These are phyloP conservation scores for Apamea epomidion DNA, from an alignment of 2,888 invertebrate genomes.

Conservation along the genomic window DNA sequence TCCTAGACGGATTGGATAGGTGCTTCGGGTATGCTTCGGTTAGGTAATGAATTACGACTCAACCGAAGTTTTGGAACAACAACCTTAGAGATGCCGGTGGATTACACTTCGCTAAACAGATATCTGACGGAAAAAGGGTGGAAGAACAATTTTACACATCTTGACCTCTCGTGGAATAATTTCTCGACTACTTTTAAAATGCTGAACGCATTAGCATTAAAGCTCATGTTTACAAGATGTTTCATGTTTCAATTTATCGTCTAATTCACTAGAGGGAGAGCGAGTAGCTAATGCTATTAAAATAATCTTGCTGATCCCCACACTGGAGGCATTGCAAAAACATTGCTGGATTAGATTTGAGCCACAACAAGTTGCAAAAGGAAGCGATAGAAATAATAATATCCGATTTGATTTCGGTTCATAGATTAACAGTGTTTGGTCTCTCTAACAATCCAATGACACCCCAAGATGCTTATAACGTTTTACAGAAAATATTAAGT, in stretches of 20 bases:
- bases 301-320: constrained; percentile 64
- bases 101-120: constrained; percentile 65
- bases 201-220: constrained; percentile 64
- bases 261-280: constrained; percentile 71
- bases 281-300: constrained; percentile 68
- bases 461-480: constrained; percentile 65
- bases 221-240: constrained; percentile 68
- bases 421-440: constrained; percentile 70
- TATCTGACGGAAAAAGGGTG: constrained; percentile 69
- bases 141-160: constrained; percentile 69
- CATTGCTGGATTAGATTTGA: too few species aligned
- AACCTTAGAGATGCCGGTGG: constrained; percentile 73
- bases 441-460: constrained; percentile 76
- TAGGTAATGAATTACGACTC: constrained; percentile 62
- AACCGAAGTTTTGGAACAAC: constrained; percentile 71
- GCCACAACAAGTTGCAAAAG: constrained; percentile 71
- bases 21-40: constrained; percentile 67
- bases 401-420: constrained; percentile 65
- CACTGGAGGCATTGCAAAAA: constrained; percentile 61
- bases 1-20: constrained; percentile 75
- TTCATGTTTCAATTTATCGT: constrained; percentile 73
- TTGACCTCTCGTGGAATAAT: constrained; percentile 75
- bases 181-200: constrained; percentile 69
- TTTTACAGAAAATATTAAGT: constrained; percentile 63
- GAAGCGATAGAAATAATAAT: constrained; percentile 66